Evolutionary conservation across 2,113 vertebrate species (phyloP), one percentile per base, ranked within the genome.

Genomic region (Oreochromis aureus): DNA sequence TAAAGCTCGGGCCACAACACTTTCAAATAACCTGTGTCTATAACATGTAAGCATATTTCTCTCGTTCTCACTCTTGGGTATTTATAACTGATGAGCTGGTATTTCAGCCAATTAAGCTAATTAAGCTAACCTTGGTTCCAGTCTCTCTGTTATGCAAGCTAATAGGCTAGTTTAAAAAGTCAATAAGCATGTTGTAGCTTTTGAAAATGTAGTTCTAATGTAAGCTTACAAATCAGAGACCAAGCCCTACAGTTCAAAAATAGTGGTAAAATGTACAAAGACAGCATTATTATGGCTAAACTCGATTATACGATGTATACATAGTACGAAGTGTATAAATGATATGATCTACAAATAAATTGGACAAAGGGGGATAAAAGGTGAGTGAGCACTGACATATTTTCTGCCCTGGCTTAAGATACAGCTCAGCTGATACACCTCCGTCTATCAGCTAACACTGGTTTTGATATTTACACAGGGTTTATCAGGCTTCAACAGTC

Each of bases 391-490:
- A 63, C 86, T 55, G 44, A 22, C n/a, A 34, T 80, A 55, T 16
- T 63, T 61, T 36, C 55, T 66, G 32, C 81, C 34, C 13, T 24
- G 5, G 16, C 12, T 83, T 56, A 24, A 86, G 24, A 56, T 15
- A 56, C 55, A 39, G 24, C 13, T 56, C 13, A 27, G 59, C 44
- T 63, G 36, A 80, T 56, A 73, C 82, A 79, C 54, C 53, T 27
- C 36, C 10, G 13, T 48, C 73, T 89, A 41, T 51, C 44, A 51
- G 44, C 44, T n/a, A 78, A 41, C 13, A 7, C 30, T 51, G 53
- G 27, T 86, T 81, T 58, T 46, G 15, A 79, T 69, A 78, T 85
- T 85, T 69, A 73, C 83, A 86, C 83, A 81, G 80, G 86, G 84
- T 78, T 86, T 88, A 80, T 82, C 59, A 4, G 54, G 76, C 36